A percentile compares a stretch with the other conserved stretches of the same genome.
phyloP scores from a whole-genome alignment of 2,113 vertebrate species.

The Vanacampus margaritifer region DNA sequence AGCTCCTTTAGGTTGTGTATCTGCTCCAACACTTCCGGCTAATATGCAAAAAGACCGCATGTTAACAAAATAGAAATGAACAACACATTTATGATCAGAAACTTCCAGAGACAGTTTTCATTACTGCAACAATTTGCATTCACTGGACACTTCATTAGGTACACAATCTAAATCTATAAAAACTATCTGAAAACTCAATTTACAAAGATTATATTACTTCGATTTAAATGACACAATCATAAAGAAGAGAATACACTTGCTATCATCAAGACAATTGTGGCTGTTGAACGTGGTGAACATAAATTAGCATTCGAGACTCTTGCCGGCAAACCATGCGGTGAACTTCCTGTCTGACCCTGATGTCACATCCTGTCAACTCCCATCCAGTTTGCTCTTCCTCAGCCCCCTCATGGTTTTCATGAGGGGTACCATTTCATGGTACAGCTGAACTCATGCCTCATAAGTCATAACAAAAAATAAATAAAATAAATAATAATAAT shows the following conservation, averaged over 20 bases:
- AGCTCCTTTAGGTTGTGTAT: conserved; percentile 93
- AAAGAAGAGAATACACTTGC: not conserved
- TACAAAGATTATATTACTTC: not conserved
- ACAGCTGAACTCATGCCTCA: conserved; percentile 4
- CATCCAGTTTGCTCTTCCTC: conserved; percentile 1
- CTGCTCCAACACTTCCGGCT: conserved; percentile 98
- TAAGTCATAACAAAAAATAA: no score
- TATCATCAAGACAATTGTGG: not conserved
- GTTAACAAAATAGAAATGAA: not conserved
- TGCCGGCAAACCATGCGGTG: conserved; percentile 5
- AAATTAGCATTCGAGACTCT: conserved; percentile 13
- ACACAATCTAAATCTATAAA: no score
- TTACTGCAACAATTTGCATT: not conserved
- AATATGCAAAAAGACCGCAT: conserved; percentile 26
- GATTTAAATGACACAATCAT: not conserved
- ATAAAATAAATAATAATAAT: no score
- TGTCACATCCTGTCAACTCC: conserved; percentile 7
- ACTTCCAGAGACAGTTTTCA: not conserved
- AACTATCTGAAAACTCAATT: not conserved
- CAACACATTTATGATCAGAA: not conserved
- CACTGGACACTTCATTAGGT: not conserved
- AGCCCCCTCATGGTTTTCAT: not conserved
- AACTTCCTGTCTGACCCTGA: conserved; percentile 28
- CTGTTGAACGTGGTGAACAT: not conserved
- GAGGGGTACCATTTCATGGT: conserved; percentile 19